Base-by-base conservation (phyloP, 2,797 vertebrate genomes). In the Choloepus didactylus region DNA sequence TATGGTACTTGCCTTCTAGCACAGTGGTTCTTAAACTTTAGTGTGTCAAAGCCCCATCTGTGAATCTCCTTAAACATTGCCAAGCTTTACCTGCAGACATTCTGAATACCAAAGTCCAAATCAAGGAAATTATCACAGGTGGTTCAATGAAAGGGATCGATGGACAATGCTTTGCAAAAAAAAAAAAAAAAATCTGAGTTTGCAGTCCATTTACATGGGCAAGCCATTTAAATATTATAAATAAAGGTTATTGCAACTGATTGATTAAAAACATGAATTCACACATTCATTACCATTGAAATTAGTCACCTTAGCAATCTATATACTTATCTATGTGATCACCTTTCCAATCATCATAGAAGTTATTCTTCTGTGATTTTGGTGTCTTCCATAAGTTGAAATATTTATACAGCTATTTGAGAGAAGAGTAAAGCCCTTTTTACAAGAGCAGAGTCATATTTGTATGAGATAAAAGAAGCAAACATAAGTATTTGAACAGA, bases 371-470 rank as follows among this genome's bases (percentile, higher is more conserved):
- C 14, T 60, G 56, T 2, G 85, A 41, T 59, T 29, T 84, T 76
- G 25, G 25, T 25, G 41, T 59, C 81, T 25, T 29, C 7, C 16
- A 72, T 25, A 51, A 23, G 1, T 27, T 25, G 21, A 49, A 75
- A 75, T 1, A 12, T 31, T 27, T 11, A 83, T 5, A 44, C n/a
- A 83, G 3, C 35, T 64, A 51, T 77, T 80, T 75, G 31, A 51
- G 49, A 66, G 56, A 70, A 56, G 44, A 72, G 10, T 82, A 46
- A 92, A 89, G 64, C 5, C 7, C 15, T 35, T 79, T 91, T 90
- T 29, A n/a, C 7, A 79, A 3, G 35, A 72, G 0, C n/a, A 75
- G 18, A 84, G 31, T 10, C 72, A 11, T 70, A 80, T 62, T 62
- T 88, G 25, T 62, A 59, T n/a, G 19, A n/a, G 18, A 73, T 73